Evolutionary conservation across 2,797 vertebrate species (phyloP).

Genomic region (Delichon dasypus): DNA sequence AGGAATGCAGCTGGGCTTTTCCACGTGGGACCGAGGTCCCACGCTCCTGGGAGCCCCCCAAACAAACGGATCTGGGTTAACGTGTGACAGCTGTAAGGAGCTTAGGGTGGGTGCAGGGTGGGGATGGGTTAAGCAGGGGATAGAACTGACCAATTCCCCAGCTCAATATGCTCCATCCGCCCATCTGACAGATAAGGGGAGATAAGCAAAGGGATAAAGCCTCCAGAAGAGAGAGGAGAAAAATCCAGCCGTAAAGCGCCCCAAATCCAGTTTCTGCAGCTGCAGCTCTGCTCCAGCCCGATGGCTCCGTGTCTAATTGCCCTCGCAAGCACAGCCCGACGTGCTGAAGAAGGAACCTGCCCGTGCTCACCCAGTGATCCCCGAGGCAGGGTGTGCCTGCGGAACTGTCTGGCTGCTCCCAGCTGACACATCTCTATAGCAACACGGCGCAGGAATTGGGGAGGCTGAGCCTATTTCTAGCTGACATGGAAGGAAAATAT

Average conservation of each 20-base stretch:
- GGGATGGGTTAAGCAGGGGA: conserved; percentile 15
- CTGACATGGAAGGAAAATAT: background rate
- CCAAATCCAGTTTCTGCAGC: background rate
- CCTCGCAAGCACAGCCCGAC: background rate
- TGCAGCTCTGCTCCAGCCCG: background rate
- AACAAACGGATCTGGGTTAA: conserved; percentile 24
- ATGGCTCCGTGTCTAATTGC: background rate
- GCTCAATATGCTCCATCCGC: background rate
- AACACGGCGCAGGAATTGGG: background rate
- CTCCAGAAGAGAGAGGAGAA: background rate
- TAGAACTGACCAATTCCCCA: conserved; percentile 12
- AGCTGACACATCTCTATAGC: conserved; percentile 27
- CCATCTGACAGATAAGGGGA: background rate
- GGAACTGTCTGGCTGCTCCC: background rate
- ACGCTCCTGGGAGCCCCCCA: background rate
- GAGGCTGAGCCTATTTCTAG: background rate
- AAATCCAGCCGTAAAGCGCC: background rate
- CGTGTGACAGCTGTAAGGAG: conserved; percentile 51
- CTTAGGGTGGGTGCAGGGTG: background rate
- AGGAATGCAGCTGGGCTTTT: background rate
- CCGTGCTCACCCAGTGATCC: background rate
- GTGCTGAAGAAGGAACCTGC: background rate
- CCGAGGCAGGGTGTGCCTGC: background rate
- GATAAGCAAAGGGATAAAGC: conserved; percentile 26
- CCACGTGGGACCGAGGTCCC: background rate